A percentile compares a stretch with the other conserved stretches of the same genome.
Evolutionary conservation across 2,113 vertebrate genomes (phyloP).

Genomic region (Grallaria varia): DNA sequence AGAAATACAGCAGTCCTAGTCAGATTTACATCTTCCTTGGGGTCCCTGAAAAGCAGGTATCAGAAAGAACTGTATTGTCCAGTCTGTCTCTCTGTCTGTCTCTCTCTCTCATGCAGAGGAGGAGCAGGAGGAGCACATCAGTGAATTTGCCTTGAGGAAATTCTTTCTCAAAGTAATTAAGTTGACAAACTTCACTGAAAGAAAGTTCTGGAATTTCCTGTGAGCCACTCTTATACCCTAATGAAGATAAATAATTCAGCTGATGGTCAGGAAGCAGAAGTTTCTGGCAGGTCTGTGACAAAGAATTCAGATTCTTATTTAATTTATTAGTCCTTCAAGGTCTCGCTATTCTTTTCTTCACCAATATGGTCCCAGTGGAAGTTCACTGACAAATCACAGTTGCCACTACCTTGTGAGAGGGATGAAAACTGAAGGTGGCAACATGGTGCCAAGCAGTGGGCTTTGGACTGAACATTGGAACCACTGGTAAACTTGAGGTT

Average conservation of each 20-base stretch:
- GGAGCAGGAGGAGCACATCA: background rate
- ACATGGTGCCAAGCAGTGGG: rapidly evolving
- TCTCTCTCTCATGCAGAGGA: background rate
- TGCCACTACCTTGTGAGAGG: background rate
- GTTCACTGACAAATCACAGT: background rate
- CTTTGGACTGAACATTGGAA: background rate
- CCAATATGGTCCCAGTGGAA: background rate
- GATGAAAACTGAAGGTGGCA: background rate
- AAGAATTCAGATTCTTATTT: background rate
- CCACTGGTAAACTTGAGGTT: background rate
- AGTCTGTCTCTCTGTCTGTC: background rate
- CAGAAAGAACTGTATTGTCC: background rate
- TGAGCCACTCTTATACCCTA: background rate
- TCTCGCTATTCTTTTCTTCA: background rate
- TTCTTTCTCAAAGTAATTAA: background rate
- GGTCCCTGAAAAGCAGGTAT: background rate
- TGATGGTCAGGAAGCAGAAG: background rate
- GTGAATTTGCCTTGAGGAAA: background rate
- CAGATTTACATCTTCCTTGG: background rate
- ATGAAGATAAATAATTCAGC: background rate
- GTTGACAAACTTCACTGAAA: background rate
- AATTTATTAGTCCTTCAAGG: background rate
- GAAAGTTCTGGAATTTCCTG: background rate
- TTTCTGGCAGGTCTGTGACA: background rate
- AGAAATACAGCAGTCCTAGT: background rate